These are phyloP conservation scores for Leptopilina clavipes DNA, from an alignment of 1,140 invertebrate genomes.

Conservation along the genomic window DNA sequence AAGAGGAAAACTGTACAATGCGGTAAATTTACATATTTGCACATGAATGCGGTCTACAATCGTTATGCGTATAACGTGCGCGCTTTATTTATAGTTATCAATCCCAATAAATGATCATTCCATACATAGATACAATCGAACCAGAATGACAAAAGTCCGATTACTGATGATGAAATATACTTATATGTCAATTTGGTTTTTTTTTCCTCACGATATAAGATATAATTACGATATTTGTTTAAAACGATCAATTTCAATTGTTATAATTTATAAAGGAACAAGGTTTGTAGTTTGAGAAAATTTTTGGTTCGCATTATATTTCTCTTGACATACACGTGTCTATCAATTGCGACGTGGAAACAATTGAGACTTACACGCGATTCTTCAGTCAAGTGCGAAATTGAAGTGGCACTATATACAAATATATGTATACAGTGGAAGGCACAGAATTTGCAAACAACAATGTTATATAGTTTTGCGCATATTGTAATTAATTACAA, in stretches of 20 bases:
- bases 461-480: neutral
- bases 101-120: constrained; percentile 1
- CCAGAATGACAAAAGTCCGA: constrained; percentile 37
- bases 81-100: neutral
- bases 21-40: constrained; percentile 43
- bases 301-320: neutral
- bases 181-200: too few species aligned
- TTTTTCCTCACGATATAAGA: too few species aligned
- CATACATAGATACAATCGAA: neutral
- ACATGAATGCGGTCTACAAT: constrained; percentile 33
- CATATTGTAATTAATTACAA: neutral
- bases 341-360: neutral
- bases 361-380: neutral
- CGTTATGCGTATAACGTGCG: neutral
- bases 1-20: constrained; percentile 36
- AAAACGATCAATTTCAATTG: too few species aligned
- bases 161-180: neutral
- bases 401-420: constrained; percentile 1
- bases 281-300: too few species aligned
- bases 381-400: constrained; percentile 9
- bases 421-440: too few species aligned
- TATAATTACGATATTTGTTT: neutral
- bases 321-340: neutral
- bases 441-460: neutral
- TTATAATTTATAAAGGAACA: too few species aligned